phyloP scores from a whole-genome alignment of 23 tunicate genomes.

The Styela plicata region DNA sequence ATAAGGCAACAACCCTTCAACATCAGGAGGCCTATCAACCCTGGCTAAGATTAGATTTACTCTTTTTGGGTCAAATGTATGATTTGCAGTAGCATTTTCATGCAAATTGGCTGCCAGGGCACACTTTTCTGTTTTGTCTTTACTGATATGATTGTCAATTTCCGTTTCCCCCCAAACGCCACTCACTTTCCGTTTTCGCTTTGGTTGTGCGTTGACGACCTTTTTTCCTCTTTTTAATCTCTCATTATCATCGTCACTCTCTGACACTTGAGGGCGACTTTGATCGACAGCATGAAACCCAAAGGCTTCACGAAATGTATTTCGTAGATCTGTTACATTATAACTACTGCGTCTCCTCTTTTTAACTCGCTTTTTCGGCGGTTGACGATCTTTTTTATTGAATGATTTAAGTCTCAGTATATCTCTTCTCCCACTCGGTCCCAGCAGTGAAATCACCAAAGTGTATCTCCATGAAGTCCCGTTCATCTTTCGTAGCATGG shows the following conservation, averaged over 20 bases:
- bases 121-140: neutral
- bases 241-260: neutral
- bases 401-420: conserved; percentile 45
- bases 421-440: conserved; percentile 24
- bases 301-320: conserved; percentile 81
- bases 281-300: conserved; percentile 61
- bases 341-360: conserved; percentile 11
- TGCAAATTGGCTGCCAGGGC: neutral
- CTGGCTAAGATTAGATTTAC: conserved; percentile 21
- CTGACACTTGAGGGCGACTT: conserved; percentile 20
- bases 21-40: conserved; percentile 10
- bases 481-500: conserved; percentile 16
- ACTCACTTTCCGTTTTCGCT: neutral
- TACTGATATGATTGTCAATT: neutral
- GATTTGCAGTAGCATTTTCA: neutral
- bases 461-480: conserved; percentile 13
- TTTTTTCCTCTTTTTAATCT: neutral
- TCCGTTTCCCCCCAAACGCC: neutral
- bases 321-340: conserved; percentile 21
- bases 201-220: conserved; percentile 4
- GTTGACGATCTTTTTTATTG: conserved; percentile 40
- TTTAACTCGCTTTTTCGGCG: neutral
- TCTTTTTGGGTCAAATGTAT: neutral
- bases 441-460: conserved; percentile 7
- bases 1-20: neutral